Conservation (phyloP, 1,140 invertebrate genomes). For the Scaptomyza montana region DNA sequence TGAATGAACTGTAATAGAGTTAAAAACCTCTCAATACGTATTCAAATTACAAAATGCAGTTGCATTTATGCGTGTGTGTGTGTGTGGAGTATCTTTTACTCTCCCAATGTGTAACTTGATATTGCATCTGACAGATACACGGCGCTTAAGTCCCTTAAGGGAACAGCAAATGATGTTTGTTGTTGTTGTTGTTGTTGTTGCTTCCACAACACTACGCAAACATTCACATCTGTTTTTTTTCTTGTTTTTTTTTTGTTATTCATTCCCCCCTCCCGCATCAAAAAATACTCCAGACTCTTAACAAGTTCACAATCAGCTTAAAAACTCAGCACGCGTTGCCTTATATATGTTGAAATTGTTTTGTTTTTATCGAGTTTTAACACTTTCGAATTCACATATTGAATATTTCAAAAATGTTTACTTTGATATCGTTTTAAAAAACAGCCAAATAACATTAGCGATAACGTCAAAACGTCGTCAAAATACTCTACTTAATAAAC, state of each 20-base stretch:
- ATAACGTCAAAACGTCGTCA: no score
- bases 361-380: slow-evolving; percentile 6
- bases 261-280: slow-evolving; percentile 23
- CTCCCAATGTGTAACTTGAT: slow-evolving; percentile 63
- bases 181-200: slow-evolving; percentile 37
- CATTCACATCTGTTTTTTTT: slow-evolving; percentile 63
- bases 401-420: slow-evolving; percentile 12
- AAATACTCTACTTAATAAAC: no score
- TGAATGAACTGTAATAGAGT: slow-evolving; percentile 50
- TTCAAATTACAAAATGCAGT: slow-evolving; percentile 75
- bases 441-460: no score
- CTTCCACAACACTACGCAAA: background rate
- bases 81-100: slow-evolving; percentile 21
- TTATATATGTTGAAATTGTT: slow-evolving; percentile 4
- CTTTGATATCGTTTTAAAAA: background rate
- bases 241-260: no score
- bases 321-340: slow-evolving; percentile 23
- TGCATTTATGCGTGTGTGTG: slow-evolving; percentile 51
- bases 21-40: slow-evolving; percentile 65
- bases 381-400: slow-evolving; percentile 18
- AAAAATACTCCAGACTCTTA: slow-evolving; percentile 1
- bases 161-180: slow-evolving; percentile 63
- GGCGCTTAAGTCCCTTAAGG: slow-evolving; percentile 51
- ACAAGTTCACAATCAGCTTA: slow-evolving; percentile 43
- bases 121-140: slow-evolving; percentile 80